phyloP scores from a whole-genome alignment of 1,140 invertebrate genomes.

The Prorops nasuta region DNA sequence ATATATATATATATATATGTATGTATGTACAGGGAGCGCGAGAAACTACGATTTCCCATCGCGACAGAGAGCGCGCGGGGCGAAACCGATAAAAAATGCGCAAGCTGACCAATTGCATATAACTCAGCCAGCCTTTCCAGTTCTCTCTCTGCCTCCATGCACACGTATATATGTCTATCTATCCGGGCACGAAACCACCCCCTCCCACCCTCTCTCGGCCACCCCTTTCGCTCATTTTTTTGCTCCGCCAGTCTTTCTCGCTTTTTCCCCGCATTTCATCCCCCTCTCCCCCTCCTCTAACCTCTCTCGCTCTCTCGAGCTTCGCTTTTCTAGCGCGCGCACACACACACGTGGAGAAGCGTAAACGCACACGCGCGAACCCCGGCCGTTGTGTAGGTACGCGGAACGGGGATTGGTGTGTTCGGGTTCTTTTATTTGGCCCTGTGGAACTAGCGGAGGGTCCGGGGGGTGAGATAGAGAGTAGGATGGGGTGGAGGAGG shows the following conservation, averaged over 20 bases:
- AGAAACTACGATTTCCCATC: conserved; percentile 35
- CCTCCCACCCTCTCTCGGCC: conserved; percentile 1
- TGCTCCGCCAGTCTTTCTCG: neutral
- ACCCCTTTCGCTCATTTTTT: conserved; percentile 2
- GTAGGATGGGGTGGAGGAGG: neutral
- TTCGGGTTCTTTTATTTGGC: conserved; percentile 46
- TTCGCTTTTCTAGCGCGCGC: conserved; percentile 36
- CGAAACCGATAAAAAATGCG: conserved; percentile 44
- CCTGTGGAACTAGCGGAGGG: conserved; percentile 32
- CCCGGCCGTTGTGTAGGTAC: neutral
- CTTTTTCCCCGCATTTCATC: neutral
- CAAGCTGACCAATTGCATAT: conserved; percentile 51
- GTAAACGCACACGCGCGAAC: neutral
- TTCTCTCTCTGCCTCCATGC: conserved; percentile 29
- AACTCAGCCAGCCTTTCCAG: conserved; percentile 44
- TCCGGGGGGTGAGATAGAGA: conserved; percentile 12
- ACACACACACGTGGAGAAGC: conserved; percentile 11
- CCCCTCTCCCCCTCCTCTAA: conserved; percentile 1
- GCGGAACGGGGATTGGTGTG: conserved; percentile 30
- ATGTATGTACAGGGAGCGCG: too few relatives aligned
- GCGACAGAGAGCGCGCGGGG: conserved; percentile 25
- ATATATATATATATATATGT: too few relatives aligned
- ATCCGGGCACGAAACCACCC: conserved; percentile 16
- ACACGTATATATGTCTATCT: conserved; percentile 30
- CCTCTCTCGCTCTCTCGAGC: conserved; percentile 18